Conservation (phyloP, 2,113 vertebrate genomes). For the Oryzias celebensis region DNA sequence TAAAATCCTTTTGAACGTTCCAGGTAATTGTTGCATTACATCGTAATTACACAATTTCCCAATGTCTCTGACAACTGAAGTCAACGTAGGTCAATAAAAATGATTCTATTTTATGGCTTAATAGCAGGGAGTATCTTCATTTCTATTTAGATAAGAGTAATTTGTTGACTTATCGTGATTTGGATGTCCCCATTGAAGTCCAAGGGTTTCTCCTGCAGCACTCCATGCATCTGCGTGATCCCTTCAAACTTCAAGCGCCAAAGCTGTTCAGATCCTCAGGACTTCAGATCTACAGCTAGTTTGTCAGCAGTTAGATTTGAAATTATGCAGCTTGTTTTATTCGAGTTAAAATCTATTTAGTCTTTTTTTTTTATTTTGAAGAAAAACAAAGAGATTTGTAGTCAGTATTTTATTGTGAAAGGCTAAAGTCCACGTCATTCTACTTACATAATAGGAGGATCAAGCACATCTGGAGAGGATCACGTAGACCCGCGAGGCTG, state of each 20-base stretch:
- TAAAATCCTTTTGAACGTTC: too few relatives aligned
- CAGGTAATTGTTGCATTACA: too few relatives aligned
- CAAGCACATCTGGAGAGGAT: neutral
- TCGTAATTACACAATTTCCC: too few relatives aligned
- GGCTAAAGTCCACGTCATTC: slow-evolving; percentile 31
- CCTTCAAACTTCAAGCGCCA: neutral
- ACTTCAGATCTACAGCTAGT: too few relatives aligned
- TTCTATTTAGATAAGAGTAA: slow-evolving; percentile 22
- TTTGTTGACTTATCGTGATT: neutral
- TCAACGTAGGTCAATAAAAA: too few relatives aligned
- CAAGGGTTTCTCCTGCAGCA: neutral
- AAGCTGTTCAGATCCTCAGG: neutral
- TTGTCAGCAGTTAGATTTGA: too few relatives aligned
- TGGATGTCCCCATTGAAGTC: neutral
- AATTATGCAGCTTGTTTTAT: too few relatives aligned
- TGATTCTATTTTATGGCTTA: neutral
- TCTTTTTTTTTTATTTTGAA: too few relatives aligned
- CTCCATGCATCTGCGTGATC: neutral
- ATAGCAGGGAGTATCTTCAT: neutral
- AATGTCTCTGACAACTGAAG: too few relatives aligned
- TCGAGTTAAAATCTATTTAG: too few relatives aligned
- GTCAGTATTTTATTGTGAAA: slow-evolving; percentile 24
- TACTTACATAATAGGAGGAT: slow-evolving; percentile 11
- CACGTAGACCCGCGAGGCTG: neutral
- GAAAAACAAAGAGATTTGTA: neutral